Evolutionary conservation across 2,797 vertebrate species (phyloP).

Genomic region (Corythornis leucogaster): DNA sequence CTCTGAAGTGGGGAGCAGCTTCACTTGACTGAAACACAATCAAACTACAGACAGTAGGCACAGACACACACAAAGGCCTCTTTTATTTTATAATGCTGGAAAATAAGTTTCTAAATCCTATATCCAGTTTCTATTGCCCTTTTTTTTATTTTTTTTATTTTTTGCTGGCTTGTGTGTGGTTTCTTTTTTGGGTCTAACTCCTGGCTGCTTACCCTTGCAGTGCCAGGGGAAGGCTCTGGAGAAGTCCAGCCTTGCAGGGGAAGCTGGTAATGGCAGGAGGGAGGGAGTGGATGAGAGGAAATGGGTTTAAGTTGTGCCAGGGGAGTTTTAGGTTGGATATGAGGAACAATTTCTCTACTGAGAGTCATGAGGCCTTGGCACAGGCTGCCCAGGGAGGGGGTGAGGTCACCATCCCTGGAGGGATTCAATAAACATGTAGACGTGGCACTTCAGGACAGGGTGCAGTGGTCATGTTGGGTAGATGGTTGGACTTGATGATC

Average conservation of each 20-base stretch:
- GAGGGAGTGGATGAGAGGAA: background rate
- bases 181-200: background rate
- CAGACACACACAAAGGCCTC: background rate
- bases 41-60: too few relatives aligned
- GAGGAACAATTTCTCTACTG: too few relatives aligned
- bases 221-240: background rate
- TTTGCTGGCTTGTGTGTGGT: accelerated
- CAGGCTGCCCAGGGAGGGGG: too few relatives aligned
- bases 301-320: too few relatives aligned
- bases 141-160: background rate
- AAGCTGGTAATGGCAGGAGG: background rate
- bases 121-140: too few relatives aligned
- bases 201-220: accelerated
- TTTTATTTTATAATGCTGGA: background rate
- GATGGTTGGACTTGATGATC: too few relatives aligned
- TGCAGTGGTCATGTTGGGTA: too few relatives aligned
- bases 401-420: too few relatives aligned
- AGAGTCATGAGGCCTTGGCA: too few relatives aligned
- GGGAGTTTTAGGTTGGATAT: too few relatives aligned
- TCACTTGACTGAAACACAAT: background rate
- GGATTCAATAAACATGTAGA: too few relatives aligned
- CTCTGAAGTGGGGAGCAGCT: background rate
- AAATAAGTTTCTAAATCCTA: background rate
- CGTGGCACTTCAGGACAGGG: too few relatives aligned
- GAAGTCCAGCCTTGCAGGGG: background rate